These are phyloP conservation scores for Chaetogeoica ovagalla DNA, from an alignment of 2,888 invertebrate species.

Conservation along the genomic window DNA sequence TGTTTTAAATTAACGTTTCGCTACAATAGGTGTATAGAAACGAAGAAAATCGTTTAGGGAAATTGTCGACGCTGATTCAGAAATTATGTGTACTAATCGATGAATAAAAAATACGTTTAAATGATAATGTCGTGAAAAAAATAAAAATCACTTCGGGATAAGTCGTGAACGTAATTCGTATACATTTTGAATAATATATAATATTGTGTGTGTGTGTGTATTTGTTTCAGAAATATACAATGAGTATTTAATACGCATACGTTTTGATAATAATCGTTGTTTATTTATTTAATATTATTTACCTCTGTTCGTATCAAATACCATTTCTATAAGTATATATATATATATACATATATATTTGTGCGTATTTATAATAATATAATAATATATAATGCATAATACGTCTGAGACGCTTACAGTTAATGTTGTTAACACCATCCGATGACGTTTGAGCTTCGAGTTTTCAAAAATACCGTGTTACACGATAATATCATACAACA, in stretches of 20 bases:
- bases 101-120: too few species aligned
- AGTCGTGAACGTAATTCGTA: background rate
- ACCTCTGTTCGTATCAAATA: slow-evolving; percentile 1
- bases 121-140: too few species aligned
- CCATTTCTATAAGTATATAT: background rate
- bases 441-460: slow-evolving; percentile 37
- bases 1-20: too few species aligned
- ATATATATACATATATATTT: background rate
- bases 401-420: slow-evolving; percentile 12
- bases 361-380: background rate
- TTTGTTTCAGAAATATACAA: background rate
- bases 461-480: slow-evolving; percentile 1
- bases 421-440: background rate
- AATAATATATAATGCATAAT: background rate
- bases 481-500: background rate
- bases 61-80: too few species aligned
- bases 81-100: too few species aligned
- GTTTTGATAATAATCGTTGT: background rate
- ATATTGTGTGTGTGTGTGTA: too few species aligned
- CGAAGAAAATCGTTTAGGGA: too few species aligned
- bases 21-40: too few species aligned
- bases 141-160: too few species aligned
- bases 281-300: background rate
- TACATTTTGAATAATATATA: background rate
- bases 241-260: background rate